These are phyloP conservation scores for Rotaria socialis DNA, from an alignment of 2,888 invertebrate genomes.

Conservation along the genomic window DNA sequence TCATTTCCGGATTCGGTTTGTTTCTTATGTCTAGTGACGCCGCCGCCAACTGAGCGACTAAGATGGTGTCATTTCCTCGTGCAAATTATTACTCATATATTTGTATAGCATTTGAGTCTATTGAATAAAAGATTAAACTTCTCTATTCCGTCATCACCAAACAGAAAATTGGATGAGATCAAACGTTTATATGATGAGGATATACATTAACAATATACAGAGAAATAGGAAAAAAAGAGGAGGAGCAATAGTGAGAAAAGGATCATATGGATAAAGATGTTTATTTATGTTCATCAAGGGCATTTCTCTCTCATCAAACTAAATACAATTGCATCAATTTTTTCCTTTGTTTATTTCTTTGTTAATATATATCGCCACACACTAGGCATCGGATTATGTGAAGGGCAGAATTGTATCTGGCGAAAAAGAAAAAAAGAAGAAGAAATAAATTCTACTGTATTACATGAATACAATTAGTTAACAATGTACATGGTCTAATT, in stretches of 20 bases:
- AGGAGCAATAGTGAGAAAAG: slow-evolving; percentile 9
- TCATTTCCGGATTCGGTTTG: background rate
- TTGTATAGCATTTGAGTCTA: background rate
- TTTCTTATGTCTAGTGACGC: background rate
- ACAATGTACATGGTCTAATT: background rate
- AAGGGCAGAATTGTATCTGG: background rate
- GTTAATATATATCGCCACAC: background rate
- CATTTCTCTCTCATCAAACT: background rate
- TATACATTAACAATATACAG: slow-evolving; percentile 7
- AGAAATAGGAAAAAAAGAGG: background rate
- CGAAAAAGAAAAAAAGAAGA: background rate
- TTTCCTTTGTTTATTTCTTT: background rate
- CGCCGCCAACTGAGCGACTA: slow-evolving; percentile 22
- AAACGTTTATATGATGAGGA: background rate
- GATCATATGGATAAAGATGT: slow-evolving; percentile 22
- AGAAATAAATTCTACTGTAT: background rate
- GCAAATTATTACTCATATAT: slow-evolving; percentile 32
- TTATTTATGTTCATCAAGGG: slow-evolving; percentile 27
- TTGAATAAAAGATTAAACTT: slow-evolving; percentile 16
- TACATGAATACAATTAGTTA: background rate
- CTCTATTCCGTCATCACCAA: slow-evolving; percentile 8
- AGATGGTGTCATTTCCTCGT: slow-evolving; percentile 32
- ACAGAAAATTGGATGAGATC: slow-evolving; percentile 17
- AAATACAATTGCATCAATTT: background rate
- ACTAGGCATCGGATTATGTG: background rate